Percentiles rank a stretch among this genome's conserved stretches.
phyloP scores from a whole-genome alignment of 2,888 invertebrate species.

The Torymus auratus region DNA sequence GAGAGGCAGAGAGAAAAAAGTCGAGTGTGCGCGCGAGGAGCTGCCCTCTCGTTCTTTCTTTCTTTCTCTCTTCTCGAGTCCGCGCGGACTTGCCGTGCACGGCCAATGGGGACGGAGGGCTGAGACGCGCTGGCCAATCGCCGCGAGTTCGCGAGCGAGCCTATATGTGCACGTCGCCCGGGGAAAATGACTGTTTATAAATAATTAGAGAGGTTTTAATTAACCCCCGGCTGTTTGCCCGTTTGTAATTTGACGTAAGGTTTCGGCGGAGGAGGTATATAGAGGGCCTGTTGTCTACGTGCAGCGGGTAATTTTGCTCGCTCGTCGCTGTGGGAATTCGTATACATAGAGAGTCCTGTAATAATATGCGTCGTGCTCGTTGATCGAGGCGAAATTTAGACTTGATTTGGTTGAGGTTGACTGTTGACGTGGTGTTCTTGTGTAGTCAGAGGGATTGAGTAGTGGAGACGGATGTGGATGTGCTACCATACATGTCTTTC shows the following conservation, averaged over 20 bases:
- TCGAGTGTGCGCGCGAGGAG: slow-evolving; percentile 40
- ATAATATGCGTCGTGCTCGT: too few relatives aligned
- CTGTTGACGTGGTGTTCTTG: too few relatives aligned
- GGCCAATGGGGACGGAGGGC: slow-evolving; percentile 63
- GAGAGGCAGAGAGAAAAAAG: slow-evolving; percentile 40
- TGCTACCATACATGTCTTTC: too few relatives aligned
- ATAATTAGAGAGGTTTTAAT: slow-evolving; percentile 77
- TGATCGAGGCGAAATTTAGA: too few relatives aligned
- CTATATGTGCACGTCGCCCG: slow-evolving; percentile 33
- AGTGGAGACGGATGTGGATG: too few relatives aligned
- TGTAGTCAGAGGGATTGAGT: too few relatives aligned
- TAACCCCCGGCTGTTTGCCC: slow-evolving; percentile 67
- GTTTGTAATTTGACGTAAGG: slow-evolving; percentile 61
- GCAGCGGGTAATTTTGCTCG: too few relatives aligned
- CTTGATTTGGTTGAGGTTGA: too few relatives aligned
- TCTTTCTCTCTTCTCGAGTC: slow-evolving; percentile 57
- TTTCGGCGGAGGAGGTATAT: too few relatives aligned
- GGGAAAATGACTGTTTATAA: slow-evolving; percentile 76
- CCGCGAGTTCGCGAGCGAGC: slow-evolving; percentile 69
- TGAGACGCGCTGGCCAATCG: slow-evolving; percentile 63
- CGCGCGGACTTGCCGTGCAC: slow-evolving; percentile 63
- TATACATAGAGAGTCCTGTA: too few relatives aligned
- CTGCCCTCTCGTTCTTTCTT: background rate
- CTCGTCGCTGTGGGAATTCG: too few relatives aligned
- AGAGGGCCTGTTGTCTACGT: too few relatives aligned